Conservation (phyloP, 2,888 invertebrate species). For the Subacronicta megacephala region DNA sequence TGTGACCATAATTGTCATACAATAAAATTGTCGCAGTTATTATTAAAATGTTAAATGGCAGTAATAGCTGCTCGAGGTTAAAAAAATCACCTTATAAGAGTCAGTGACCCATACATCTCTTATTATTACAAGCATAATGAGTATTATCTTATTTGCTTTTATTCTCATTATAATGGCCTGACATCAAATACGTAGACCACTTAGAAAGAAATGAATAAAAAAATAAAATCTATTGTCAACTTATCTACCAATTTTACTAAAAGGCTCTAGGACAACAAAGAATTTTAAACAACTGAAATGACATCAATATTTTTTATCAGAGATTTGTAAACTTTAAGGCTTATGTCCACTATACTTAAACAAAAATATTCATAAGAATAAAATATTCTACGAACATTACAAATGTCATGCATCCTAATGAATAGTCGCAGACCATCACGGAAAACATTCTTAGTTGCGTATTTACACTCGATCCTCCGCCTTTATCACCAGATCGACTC, state of each 20-base stretch:
- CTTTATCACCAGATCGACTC: no score
- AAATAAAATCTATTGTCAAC: constrained; percentile 20
- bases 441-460: no score
- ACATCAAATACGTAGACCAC: constrained; percentile 15
- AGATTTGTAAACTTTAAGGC: constrained; percentile 27
- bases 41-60: background rate
- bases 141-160: constrained; percentile 9
- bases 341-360: background rate
- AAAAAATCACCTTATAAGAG: background rate
- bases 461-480: no score
- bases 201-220: constrained; percentile 24
- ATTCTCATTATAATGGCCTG: constrained; percentile 9
- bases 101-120: background rate
- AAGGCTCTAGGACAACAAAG: background rate
- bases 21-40: background rate
- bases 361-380: no score
- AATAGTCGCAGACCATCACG: no score
- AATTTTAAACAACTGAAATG: constrained; percentile 35
- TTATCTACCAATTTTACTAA: constrained; percentile 1
- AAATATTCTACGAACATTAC: no score
- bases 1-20: no score
- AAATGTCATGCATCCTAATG: no score
- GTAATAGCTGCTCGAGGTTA: background rate
- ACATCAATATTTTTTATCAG: constrained; percentile 40
- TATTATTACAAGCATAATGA: constrained; percentile 5